Conservation (phyloP, 2,797 vertebrate genomes). For the Danio jaintianensis region DNA sequence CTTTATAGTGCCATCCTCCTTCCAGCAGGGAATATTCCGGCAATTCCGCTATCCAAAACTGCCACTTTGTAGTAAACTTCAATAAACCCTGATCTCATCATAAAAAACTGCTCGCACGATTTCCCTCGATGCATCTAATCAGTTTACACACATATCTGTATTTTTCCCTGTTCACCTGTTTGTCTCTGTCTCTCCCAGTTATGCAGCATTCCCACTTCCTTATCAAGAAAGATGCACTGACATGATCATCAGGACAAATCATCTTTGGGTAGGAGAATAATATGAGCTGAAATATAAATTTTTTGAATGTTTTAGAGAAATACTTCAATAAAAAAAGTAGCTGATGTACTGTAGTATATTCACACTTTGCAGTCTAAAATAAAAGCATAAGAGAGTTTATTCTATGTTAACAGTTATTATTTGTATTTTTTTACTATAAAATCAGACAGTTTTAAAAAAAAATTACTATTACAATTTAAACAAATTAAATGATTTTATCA, state of each 20-base stretch:
- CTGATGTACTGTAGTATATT: background rate
- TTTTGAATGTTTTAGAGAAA: background rate
- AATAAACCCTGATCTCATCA: background rate
- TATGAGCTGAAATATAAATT: background rate
- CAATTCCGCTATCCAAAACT: constrained; percentile 18
- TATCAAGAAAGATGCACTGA: background rate
- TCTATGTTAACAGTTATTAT: background rate
- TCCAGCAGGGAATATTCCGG: background rate
- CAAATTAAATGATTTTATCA: background rate
- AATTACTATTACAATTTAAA: too few species aligned
- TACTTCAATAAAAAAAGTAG: background rate
- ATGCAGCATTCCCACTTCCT: background rate
- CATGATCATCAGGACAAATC: background rate
- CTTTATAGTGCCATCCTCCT: constrained; percentile 21
- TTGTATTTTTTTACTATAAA: background rate
- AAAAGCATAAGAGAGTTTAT: background rate
- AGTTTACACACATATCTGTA: background rate
- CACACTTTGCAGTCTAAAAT: background rate
- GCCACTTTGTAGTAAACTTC: constrained; percentile 1
- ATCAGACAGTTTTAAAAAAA: too few species aligned
- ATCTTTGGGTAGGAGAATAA: background rate
- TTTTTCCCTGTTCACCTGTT: background rate
- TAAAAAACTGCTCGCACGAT: background rate
- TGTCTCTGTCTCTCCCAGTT: background rate
- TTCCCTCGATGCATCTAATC: background rate